Evolutionary conservation across 1,140 invertebrate species (phyloP).

Genomic region (Theocolax elegans): DNA sequence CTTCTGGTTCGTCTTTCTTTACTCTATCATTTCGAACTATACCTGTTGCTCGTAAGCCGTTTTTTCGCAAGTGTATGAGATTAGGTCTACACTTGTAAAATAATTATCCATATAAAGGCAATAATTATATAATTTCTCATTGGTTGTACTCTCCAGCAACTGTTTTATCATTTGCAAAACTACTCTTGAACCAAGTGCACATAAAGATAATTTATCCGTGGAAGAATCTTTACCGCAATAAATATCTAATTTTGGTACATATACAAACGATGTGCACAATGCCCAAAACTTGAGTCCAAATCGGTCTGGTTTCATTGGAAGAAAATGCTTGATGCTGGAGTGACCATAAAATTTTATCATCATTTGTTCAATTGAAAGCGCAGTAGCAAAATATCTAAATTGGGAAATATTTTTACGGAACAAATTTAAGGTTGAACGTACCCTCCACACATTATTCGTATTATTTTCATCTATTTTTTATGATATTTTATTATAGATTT

Average conservation of each 20-base stretch:
- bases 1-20: too few relatives aligned
- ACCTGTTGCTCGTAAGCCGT: constrained; percentile 31
- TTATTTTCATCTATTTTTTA: constrained; percentile 22
- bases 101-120: too few relatives aligned
- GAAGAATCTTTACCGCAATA: background rate
- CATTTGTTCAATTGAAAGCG: constrained; percentile 53
- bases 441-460: constrained; percentile 29
- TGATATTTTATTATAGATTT: constrained; percentile 34
- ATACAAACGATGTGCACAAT: too few relatives aligned
- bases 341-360: too few relatives aligned
- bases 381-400: constrained; percentile 46
- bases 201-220: background rate
- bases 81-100: constrained; percentile 16
- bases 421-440: constrained; percentile 46
- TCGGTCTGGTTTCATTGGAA: too few relatives aligned
- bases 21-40: constrained; percentile 38
- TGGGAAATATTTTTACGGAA: constrained; percentile 45
- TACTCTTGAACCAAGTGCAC: background rate
- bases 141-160: too few relatives aligned
- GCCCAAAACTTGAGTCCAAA: too few relatives aligned
- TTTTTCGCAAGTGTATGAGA: constrained; percentile 33
- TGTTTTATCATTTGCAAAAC: too few relatives aligned
- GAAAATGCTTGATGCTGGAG: too few relatives aligned
- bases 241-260: background rate
- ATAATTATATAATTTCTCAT: too few relatives aligned